Base-by-base conservation (phyloP, 2,797 vertebrate species). In the Xyrichtys novacula region DNA sequence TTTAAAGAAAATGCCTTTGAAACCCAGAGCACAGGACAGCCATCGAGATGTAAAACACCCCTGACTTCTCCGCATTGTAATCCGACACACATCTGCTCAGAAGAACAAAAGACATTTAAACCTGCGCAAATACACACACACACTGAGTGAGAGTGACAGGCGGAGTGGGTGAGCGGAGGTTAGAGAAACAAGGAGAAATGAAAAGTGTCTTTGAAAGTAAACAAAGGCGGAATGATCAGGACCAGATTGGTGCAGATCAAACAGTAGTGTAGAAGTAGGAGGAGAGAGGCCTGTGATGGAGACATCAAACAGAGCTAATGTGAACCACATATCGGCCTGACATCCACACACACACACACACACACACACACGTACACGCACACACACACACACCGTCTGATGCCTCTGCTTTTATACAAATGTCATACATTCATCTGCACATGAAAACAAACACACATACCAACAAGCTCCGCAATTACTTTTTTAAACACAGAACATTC, bases 291-390 rank as follows among this genome's bases (percentile, higher is more conserved):
- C 85, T 83, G 74, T 74, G 88, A 93, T 91, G 88, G 82, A 91
- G 86, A 91, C 90, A 91, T 92, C 90, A 93, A 93, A 92, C 86
- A 91, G 60, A 43, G 72, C 87, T 91, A 91, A 91, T 89, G 83
- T 87, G 84, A 92, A 91, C 85, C 89, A 89, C 85, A 90, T 86
- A 89, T 80, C 49, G 16, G 68, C 59, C 64, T 69, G 71, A 85
- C 81, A 80, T 85, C 72, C 44, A 19, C 42, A 39, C 71, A 63
- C 44, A 49, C 34, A 49, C 46, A 50, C 50, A 44, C 56, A 54
- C 46, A 47, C 52, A 60, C 38, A 49, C 40, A 58, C 39, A 58
- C 60, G 16, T 6, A 26, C 19, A 26, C n/a, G 46, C 28, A 28
- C 42, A 43, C 42, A 20, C 19, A 4, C 20, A 44, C 20, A 44